Conservation (phyloP, 2,113 vertebrate species). For the Neofelis nebulosa region DNA sequence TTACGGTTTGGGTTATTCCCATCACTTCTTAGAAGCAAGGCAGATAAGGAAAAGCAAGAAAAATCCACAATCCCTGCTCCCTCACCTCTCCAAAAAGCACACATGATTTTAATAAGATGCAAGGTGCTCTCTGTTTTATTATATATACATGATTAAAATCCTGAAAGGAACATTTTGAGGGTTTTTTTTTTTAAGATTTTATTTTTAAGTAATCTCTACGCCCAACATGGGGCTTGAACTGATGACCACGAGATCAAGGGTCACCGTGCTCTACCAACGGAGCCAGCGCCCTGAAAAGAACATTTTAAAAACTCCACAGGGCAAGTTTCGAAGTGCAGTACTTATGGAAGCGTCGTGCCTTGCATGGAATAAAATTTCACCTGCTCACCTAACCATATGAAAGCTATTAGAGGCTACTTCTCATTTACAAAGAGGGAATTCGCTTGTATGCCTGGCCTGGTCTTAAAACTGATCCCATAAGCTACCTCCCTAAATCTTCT, state of each 20-base stretch:
- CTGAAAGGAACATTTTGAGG: not conserved
- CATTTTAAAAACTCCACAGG: not conserved
- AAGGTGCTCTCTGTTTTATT: not conserved
- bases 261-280: not conserved
- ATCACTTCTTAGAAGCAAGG: not conserved
- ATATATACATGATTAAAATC: not conserved
- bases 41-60: not conserved
- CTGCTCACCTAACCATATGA: not conserved
- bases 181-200: not conserved
- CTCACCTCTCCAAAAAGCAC: not conserved
- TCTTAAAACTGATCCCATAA: conserved; percentile 1
- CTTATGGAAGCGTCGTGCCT: not conserved
- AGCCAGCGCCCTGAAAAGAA: not conserved
- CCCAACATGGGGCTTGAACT: not conserved
- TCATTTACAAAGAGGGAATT: not conserved
- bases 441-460: not conserved
- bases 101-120: conserved; percentile 1
- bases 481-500: conserved; percentile 2
- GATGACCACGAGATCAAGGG: not conserved
- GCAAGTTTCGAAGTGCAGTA: conserved; percentile 4
- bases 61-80: not conserved
- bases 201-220: not conserved
- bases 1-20: not conserved
- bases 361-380: not conserved
- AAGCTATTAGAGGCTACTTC: conserved; percentile 1